Conservation (phyloP, 2,888 invertebrate species). For the Mystacides longicornis region DNA sequence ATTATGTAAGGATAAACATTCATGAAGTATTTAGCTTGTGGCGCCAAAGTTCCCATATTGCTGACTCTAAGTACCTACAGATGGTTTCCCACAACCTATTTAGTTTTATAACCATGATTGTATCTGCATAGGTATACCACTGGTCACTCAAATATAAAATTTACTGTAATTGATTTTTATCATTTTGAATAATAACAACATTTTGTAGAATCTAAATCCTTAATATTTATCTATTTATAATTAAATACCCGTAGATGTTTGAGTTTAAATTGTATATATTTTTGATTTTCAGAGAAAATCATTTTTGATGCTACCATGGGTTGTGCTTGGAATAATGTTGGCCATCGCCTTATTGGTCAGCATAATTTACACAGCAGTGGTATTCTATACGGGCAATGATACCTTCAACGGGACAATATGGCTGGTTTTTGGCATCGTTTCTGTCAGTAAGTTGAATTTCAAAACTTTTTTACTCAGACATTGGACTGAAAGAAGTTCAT, state of each 20-base stretch:
- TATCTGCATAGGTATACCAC: too few species aligned
- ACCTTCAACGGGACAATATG: conserved; percentile 50
- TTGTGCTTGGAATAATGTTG: conserved; percentile 71
- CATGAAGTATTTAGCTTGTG: too few species aligned
- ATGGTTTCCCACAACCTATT: too few species aligned
- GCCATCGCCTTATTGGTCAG: conserved; percentile 71
- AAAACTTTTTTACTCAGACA: too few species aligned
- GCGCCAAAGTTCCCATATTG: too few species aligned
- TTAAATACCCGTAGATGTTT: not conserved
- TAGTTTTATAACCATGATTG: too few species aligned
- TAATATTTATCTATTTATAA: not conserved
- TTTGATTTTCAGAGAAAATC: conserved; percentile 51
- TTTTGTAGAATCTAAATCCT: not conserved
- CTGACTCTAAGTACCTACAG: too few species aligned
- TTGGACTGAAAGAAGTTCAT: too few species aligned
- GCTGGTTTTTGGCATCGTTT: conserved; percentile 55
- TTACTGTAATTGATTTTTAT: not conserved
- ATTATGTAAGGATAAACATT: too few species aligned
- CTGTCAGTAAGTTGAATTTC: conserved; percentile 46
- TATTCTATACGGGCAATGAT: conserved; percentile 59
- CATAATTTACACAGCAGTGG: conserved; percentile 70
- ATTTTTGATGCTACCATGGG: conserved; percentile 68
- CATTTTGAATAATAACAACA: not conserved
- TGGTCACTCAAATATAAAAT: too few species aligned
- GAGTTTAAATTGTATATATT: not conserved